Evolutionary conservation across 2,888 invertebrate genomes (phyloP), one percentile per base, ranked within the genome.

Genomic region (Drosophila neoperkinsi): DNA sequence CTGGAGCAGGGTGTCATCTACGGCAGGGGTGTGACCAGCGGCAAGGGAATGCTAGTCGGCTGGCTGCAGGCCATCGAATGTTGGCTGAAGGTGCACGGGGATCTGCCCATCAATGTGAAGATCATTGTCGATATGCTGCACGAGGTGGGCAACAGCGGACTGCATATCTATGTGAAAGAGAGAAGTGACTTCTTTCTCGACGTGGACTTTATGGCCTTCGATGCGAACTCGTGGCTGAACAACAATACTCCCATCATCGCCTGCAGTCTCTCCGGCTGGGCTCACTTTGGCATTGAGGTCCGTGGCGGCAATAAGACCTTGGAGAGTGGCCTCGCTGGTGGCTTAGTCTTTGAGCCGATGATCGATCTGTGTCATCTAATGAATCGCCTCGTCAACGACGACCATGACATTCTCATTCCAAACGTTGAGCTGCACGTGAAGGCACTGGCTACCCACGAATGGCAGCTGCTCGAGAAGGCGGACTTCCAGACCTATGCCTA

Each of bases 291-390:
- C 1, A 1, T 82, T 0, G 71, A 71, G 38, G 3, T 76, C 21
- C 49, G 55, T 0, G 81, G 81, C 4, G 83, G 46, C 6, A 71
- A 73, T 18, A 80, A 81, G n/a, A 36, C 10, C 18, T 21, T 83
- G 25, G 83, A 83, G 30, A 60, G 71, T 9, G 83, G 80, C 1
- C 5, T 71, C 0, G 71, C 78, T 13, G 66, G 83, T 0, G 83
- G 83, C 3, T 38, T 84, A 4, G 74, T 84, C 25, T 85, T 16
- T 16, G 83, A 85, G n/a, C 81, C 85, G 13, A 71, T 84, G 81
- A 52, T 53, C 0, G 85, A 85, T 49, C 25, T 85, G 5, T 84
- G 82, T 13, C 72, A 78, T 7, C 16, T 85, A n/a, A 77, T 84
- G 80, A 74, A 69, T 41, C n/a, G 51, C 0, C 53, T 85, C 18